These are phyloP conservation scores for Leucopsar rothschildi DNA, from an alignment of 2,113 vertebrate genomes.

Conservation along the genomic window DNA sequence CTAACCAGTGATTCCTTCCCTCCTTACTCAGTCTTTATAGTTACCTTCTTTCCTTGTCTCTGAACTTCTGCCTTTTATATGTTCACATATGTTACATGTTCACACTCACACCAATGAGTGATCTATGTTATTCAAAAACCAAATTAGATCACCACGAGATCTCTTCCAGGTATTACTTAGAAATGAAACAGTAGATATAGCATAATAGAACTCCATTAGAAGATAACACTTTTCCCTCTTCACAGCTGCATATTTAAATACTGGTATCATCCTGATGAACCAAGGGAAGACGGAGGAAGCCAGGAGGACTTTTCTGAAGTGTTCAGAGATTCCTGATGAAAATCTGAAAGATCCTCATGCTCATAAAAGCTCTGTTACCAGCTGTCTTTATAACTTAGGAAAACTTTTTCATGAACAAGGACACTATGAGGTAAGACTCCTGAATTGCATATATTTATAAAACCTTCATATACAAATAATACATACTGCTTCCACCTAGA, in stretches of 20 bases:
- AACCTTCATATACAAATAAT: background rate
- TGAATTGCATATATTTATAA: background rate
- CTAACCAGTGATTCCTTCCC: background rate
- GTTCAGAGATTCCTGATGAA: constrained; percentile 96
- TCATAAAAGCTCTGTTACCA: constrained; percentile 97
- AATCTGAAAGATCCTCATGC: constrained; percentile 98
- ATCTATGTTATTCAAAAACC: background rate
- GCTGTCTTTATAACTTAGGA: constrained; percentile 97
- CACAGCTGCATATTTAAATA: constrained; percentile 98
- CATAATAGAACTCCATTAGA: background rate
- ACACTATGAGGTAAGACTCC: constrained; percentile 84
- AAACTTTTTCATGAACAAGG: constrained; percentile 98
- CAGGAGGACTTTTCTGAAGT: constrained; percentile 90
- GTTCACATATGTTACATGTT: background rate
- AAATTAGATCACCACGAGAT: background rate
- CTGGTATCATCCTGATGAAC: constrained; percentile 97
- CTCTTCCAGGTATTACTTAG: background rate
- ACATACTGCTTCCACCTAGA: background rate
- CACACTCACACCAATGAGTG: background rate
- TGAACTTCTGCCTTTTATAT: background rate
- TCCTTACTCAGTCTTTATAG: background rate
- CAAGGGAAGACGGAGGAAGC: constrained; percentile 92
- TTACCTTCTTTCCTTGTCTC: background rate
- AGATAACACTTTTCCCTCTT: background rate
- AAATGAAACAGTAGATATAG: background rate